phyloP scores from a whole-genome alignment of 2,113 vertebrate genomes.

The Syngnathus typhle region DNA sequence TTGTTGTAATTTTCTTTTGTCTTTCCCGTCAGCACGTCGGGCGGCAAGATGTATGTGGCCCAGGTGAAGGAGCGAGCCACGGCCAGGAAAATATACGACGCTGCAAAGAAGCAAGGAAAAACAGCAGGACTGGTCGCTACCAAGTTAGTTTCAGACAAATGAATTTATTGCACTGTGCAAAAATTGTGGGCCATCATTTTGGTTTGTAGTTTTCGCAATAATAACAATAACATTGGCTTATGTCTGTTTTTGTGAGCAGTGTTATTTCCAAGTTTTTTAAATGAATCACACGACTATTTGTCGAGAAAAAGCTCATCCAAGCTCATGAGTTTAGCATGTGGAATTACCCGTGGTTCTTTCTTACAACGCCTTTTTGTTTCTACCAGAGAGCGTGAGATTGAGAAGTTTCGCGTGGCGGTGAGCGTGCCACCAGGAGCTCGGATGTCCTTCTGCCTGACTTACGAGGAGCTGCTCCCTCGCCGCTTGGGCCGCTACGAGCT shows the following conservation, averaged over 20 bases:
- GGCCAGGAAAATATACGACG: slow-evolving; percentile 81
- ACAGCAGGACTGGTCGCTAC: slow-evolving; percentile 78
- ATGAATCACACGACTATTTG: too few species aligned
- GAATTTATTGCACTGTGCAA: neutral
- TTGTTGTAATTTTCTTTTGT: slow-evolving; percentile 24
- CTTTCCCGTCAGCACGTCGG: slow-evolving; percentile 63
- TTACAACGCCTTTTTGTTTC: neutral
- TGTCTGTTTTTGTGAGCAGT: too few species aligned
- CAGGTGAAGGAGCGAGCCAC: slow-evolving; percentile 77
- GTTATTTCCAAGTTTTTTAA: too few species aligned
- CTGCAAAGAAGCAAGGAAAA: slow-evolving; percentile 74
- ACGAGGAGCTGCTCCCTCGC: slow-evolving; percentile 73
- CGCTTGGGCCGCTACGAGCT: slow-evolving; percentile 75
- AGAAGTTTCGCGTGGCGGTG: slow-evolving; percentile 76
- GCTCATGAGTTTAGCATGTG: neutral
- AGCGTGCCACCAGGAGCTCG: slow-evolving; percentile 67
- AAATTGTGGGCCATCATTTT: neutral
- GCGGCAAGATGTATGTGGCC: slow-evolving; percentile 71
- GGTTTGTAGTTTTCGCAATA: neutral
- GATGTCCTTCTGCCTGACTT: slow-evolving; percentile 69
- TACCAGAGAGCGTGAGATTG: slow-evolving; percentile 71
- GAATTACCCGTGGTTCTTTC: neutral
- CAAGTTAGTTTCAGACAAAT: slow-evolving; percentile 63
- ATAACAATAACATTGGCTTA: too few species aligned
- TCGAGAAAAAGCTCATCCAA: too few species aligned